Conservation (phyloP, 2,113 vertebrate species). For the Microtus richardsoni region DNA sequence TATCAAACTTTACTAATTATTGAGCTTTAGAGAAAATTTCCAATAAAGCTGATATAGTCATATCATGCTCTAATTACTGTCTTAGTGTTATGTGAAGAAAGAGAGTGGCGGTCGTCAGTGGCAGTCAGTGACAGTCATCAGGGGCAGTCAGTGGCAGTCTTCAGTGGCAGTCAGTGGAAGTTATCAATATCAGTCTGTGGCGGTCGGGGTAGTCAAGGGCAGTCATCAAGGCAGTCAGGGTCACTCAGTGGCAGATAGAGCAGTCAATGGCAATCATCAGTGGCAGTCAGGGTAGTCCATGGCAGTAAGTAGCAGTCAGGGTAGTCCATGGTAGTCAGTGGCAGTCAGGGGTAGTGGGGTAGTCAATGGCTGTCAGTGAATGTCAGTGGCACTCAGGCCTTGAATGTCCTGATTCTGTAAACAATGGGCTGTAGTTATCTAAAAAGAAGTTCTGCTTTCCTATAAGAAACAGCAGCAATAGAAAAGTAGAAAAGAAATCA, state of each 20-base stretch:
- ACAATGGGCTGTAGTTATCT: background rate
- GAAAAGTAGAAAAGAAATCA: conserved; percentile 26
- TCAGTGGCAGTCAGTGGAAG: too few relatives aligned
- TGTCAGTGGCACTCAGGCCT: conserved; percentile 8
- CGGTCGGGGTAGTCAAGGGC: too few relatives aligned
- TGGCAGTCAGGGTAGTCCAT: too few relatives aligned
- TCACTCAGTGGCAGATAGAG: too few relatives aligned
- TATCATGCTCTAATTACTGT: background rate
- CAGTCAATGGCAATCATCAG: too few relatives aligned
- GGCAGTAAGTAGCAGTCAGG: too few relatives aligned
- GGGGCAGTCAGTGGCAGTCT: too few relatives aligned
- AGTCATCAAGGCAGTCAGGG: too few relatives aligned
- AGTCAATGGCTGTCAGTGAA: conserved; percentile 58
- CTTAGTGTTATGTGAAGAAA: background rate
- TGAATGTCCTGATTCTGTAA: conserved; percentile 55
- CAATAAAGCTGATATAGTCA: conserved; percentile 48
- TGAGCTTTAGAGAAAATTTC: background rate
- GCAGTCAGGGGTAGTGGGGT: background rate
- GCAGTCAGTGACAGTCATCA: too few relatives aligned
- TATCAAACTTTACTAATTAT: conserved; percentile 51
- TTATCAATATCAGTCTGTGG: too few relatives aligned
- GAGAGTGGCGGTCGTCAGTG: background rate
- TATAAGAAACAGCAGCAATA: background rate
- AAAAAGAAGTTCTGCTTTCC: background rate
- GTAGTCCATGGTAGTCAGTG: too few relatives aligned